A percentile compares a stretch with the other conserved stretches of the same genome.
These are phyloP conservation scores for Felis catus DNA, from an alignment of 2,113 vertebrate species.

Conservation along the genomic window F.catus_Fca126_mat1.0 CM031412.1:136023501-136024000, in stretches of 20 bases:
- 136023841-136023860: background rate
- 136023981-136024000: background rate
- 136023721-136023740: too few relatives aligned
- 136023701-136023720: too few relatives aligned
- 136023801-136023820: background rate
- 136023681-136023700: too few relatives aligned
- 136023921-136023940: background rate
- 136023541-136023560: background rate
- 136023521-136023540: too few relatives aligned
- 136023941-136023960: background rate
- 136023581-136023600: too few relatives aligned
- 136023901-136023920: background rate
- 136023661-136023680: too few relatives aligned
- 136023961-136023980: background rate
- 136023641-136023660: too few relatives aligned
- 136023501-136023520: background rate
- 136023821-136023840: background rate
- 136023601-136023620: too few relatives aligned
- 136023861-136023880: background rate
- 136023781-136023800: background rate
- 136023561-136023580: background rate
- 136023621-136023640: too few relatives aligned
- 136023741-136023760: background rate
- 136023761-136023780: background rate
- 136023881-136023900: rapidly evolving